Evolutionary conservation across 53 echinoderm and acorn worm species (phyloP), one percentile per base, ranked within the genome.

Genomic region (Arbacia lixula): DNA sequence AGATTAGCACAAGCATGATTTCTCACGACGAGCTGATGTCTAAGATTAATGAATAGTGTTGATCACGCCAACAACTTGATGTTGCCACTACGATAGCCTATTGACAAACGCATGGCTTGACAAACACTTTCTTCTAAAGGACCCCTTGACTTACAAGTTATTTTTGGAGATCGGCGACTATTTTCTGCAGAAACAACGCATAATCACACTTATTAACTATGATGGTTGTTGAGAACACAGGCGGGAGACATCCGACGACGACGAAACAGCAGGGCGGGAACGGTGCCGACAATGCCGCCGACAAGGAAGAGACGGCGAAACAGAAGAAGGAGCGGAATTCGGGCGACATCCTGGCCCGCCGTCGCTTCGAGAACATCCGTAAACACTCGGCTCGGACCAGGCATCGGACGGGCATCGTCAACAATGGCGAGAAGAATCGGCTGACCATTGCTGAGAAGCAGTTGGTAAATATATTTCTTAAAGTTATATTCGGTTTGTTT

Each of bases 321-420:
- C 38, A 73, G 39, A 58, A 76, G 32, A 72, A 72, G 38, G 41
- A 21, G 12, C 86, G 85, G n/a, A 83, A 91, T 33, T 84, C 86
- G 20, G 93, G 91, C 4, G 91, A 89, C 46, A 72, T 86, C 35
- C 36, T 91, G 39, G 91, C 91, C 43, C 36, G 86, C 35, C 88
- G 86, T 42, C 81, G 89, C 30, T 78, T 89, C 38, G 88, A 88
- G 49, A 88, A 88, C 65, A 86, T 94, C 14, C 89, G 77, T 25
- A 89, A 83, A 20, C 91, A 83, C 49, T 85, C 88, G 55, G 89
- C 91, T 27, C 88, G 88, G 46, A 87, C 85, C 34, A 81, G 94
- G 58, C 91, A 94, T 50, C 83, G 89, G 16, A 91, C 91, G 6
- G 94, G 94, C 36, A 94, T 91, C 64, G 38, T 94, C 49, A 94